Evolutionary conservation across 2,888 invertebrate species (phyloP), one percentile per base, ranked within the genome.

Genomic region (Lydus trimaculatus): DNA sequence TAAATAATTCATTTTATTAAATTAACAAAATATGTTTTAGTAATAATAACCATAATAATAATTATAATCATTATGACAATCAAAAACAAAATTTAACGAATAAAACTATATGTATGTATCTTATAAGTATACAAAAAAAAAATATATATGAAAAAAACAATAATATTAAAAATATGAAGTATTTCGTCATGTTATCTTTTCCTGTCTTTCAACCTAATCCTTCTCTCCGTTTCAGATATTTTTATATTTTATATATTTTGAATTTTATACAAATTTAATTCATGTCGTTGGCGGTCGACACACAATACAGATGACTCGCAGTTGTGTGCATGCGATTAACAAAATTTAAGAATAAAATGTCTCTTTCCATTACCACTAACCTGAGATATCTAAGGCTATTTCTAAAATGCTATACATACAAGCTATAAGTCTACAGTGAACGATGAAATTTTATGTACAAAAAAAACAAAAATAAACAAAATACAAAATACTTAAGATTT

Each of bases 351-450:
- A 79, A 81, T 78, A 82, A 82, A 81, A 80, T 81, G 78, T 82
- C 75, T 82, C 75, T 81, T 76, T 83, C 82, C 82, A 84, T 80
- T 82, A 82, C 82, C 83, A 85, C 82, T 84, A 84, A 84, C 82
- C 83, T 84, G 83, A 82, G 82, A 83, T 79, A 79, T 83, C 83
- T 84, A 85, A 81, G 79, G 83, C 85, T 85, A 85, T 83, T 81
- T 84, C 67, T 76, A 85, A 84, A 81, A 84, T 86, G 85, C 86
- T 86, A 86, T 86, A 84, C 84, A 85, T 85, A 85, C 83, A 84
- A 52, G 82, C 85, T 85, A 52, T 25, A 52, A 86, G 77, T 81
- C 84, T 85, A 85, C 84, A 82, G 81, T 84, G 83, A 80, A 83
- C 80, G 83, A 81, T 79, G 81, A 83, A 84, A 82, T 81, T 82